Percentiles rank a stretch among this genome's conserved stretches.
Evolutionary conservation across 2,888 invertebrate species (phyloP).

Genomic region (Eurois occulta): DNA sequence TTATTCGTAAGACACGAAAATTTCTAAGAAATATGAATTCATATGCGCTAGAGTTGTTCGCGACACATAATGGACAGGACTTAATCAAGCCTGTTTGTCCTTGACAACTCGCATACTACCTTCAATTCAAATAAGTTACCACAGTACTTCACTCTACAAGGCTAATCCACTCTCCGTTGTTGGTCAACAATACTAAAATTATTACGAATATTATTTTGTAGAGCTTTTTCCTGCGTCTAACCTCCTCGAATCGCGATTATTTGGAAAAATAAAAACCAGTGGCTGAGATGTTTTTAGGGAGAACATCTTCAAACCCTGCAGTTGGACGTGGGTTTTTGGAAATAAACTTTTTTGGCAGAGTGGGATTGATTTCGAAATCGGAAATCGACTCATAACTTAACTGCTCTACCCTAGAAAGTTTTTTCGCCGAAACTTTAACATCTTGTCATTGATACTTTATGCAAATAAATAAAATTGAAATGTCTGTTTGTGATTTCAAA

Average conservation of each 20-base stretch:
- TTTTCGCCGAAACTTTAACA: not conserved
- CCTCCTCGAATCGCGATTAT: not conserved
- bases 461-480: too few species aligned
- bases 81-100: constrained; percentile 52
- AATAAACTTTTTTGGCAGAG: not conserved
- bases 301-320: not conserved
- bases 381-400: not conserved
- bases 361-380: not conserved
- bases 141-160: constrained; percentile 67
- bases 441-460: too few species aligned
- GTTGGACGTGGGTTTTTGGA: not conserved
- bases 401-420: not conserved
- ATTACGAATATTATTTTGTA: constrained; percentile 4
- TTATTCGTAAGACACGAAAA: constrained; percentile 4
- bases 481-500: too few species aligned
- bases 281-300: not conserved
- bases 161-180: constrained; percentile 75
- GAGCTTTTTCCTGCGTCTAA: not conserved
- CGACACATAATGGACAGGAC: constrained; percentile 40
- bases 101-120: constrained; percentile 60
- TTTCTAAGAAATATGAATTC: constrained; percentile 46
- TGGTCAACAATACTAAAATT: constrained; percentile 35
- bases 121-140: constrained; percentile 67
- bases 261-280: not conserved
- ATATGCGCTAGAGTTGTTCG: constrained; percentile 29